A percentile compares a stretch with the other conserved stretches of the same genome.
phyloP scores from a whole-genome alignment of 2,797 vertebrate species.

The Micrastur ruficollis region DNA sequence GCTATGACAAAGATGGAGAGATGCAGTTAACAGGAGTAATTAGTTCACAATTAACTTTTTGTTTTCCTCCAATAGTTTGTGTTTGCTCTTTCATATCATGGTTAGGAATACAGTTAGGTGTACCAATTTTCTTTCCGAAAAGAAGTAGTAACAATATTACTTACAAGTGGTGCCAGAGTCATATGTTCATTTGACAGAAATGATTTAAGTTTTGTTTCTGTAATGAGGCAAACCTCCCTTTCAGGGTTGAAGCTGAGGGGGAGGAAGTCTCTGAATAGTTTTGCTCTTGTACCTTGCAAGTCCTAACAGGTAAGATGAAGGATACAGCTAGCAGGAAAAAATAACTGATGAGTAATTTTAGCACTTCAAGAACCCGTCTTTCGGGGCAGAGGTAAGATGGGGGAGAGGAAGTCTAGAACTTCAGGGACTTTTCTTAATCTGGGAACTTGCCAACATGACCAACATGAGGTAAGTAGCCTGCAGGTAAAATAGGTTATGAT shows the following conservation, averaged over 20 bases:
- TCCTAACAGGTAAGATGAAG: not conserved
- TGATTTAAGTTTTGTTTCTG: not conserved
- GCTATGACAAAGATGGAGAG: not conserved
- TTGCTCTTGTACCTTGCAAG: not conserved
- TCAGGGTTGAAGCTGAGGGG: not conserved
- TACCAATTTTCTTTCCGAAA: not conserved
- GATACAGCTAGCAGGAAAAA: not conserved
- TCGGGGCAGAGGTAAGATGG: not conserved
- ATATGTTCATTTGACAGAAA: not conserved
- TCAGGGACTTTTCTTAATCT: not conserved
- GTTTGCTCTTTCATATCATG: not conserved
- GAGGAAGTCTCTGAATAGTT: not conserved
- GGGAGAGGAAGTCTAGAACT: not conserved
- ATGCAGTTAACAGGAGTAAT: not conserved
- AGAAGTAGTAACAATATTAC: not conserved
- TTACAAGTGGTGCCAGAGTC: not conserved
- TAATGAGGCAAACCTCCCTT: not conserved
- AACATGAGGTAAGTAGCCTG: not conserved
- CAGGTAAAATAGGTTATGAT: slow-evolving; percentile 7
- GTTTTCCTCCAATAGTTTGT: not conserved
- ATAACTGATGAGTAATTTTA: not conserved
- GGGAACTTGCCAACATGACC: not conserved
- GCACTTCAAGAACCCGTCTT: not conserved
- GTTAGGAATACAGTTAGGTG: not conserved
- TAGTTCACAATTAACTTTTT: not conserved